Evolutionary conservation across 2,888 invertebrate species (phyloP), one percentile per base, ranked within the genome.

Genomic region (Dryococelus australis): DNA sequence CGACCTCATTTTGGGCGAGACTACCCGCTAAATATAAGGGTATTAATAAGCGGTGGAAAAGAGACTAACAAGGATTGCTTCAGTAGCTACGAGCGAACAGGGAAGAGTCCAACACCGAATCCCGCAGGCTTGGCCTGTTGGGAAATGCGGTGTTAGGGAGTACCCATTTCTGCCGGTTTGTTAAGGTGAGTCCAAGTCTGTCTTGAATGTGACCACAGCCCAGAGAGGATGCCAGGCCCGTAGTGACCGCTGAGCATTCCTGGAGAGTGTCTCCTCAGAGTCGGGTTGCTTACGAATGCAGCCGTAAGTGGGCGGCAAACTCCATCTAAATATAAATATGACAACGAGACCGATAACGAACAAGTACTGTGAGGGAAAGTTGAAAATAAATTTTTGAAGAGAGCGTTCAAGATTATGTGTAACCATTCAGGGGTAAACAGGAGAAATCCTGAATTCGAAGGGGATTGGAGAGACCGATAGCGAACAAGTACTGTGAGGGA

Each of bases 371-470:
- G 94, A 95, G 94, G 94, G 94, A 95, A 95, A 95, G 95, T 93
- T 95, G 94, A 94, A 94, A 94, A 95, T 94, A 93, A 95, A 94
- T n/a, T n/a, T 95, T 94, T 94, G 94, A 94, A 95, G 93, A 95
- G 92, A 93, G 93, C 93, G 93, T 93, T 92, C 92, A 93, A 93
- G 91, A 93, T 93, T 92, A 92, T 92, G 93, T 93, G 93, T 92
- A 92, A 93, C 93, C 92, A 93, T 92, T 92, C 93, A 93, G 92
- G 92, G 93, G 93, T 93, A 93, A 93, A 92, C 93, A 89, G 88
- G 88, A 86, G 86, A 88, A 87, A 88, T 88, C 88, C 85, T 88
- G 43, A 83, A 83, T 83, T 28, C 24, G 35, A 43, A 83, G n/a
- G 35, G 83, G 27, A 24, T 27, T n/a, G 43, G 83, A 93, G 94